Percentiles rank a stretch among this genome's conserved stretches.
Conservation (phyloP, 23 tunicate genomes). For the Trididemnum nubilum region DNA sequence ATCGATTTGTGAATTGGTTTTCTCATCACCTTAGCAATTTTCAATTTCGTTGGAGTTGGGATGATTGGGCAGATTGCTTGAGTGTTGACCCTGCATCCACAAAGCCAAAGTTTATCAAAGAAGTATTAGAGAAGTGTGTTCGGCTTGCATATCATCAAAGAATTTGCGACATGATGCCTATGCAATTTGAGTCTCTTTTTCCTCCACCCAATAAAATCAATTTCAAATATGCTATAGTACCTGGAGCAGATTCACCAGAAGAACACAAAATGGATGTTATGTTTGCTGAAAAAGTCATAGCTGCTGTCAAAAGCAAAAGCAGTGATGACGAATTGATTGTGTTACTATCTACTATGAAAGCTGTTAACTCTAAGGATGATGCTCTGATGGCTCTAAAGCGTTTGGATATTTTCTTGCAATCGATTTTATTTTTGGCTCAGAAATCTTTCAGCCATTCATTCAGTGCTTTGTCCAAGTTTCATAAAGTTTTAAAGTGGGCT, state of each 20-base stretch:
- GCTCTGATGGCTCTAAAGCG: slow-evolving; percentile 19
- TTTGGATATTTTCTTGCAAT: slow-evolving; percentile 84
- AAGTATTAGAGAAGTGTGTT: slow-evolving; percentile 89
- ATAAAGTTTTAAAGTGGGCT: slow-evolving; percentile 84
- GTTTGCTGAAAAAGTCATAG: slow-evolving; percentile 62
- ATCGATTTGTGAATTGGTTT: slow-evolving; percentile 96
- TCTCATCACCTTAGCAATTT: slow-evolving; percentile 97
- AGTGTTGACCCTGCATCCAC: slow-evolving; percentile 53
- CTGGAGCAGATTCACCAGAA: slow-evolving; percentile 31
- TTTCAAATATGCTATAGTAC: slow-evolving; percentile 68
- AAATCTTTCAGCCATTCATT: slow-evolving; percentile 99
- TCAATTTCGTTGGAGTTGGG: slow-evolving; percentile 99
- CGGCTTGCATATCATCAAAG: slow-evolving; percentile 80
- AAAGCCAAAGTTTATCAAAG: slow-evolving; percentile 86
- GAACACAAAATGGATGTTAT: slow-evolving; percentile 46
- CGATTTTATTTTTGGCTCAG: slow-evolving; percentile 77
- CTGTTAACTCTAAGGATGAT: background rate
- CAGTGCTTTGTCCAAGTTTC: slow-evolving; percentile 83
- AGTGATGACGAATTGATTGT: slow-evolving; percentile 72
- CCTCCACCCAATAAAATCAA: slow-evolving; percentile 60
- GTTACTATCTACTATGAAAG: slow-evolving; percentile 63
- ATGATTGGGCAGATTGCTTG: slow-evolving; percentile 95
- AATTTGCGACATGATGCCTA: slow-evolving; percentile 77
- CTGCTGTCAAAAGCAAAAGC: slow-evolving; percentile 73
- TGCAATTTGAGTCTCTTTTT: slow-evolving; percentile 63